phyloP scores from a whole-genome alignment of 1,140 invertebrate genomes.

The Maniola jurtina region DNA sequence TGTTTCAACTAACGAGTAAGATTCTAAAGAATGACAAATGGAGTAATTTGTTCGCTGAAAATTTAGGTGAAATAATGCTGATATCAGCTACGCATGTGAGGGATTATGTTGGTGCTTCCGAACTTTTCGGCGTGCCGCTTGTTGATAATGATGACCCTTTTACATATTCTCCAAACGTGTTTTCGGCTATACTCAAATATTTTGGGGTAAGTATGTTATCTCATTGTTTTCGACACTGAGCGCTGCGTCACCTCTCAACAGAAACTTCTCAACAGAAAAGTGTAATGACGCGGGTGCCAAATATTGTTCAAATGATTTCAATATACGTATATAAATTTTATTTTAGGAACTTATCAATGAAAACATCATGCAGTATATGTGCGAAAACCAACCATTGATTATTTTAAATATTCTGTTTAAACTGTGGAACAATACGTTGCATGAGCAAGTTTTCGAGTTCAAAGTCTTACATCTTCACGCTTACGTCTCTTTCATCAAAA shows the following conservation, averaged over 20 bases:
- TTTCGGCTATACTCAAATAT: conserved; percentile 55
- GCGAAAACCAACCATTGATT: conserved; percentile 59
- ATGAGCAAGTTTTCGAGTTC: conserved; percentile 52
- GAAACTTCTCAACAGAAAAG: no score
- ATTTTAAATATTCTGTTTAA: conserved; percentile 60
- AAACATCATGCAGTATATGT: conserved; percentile 62
- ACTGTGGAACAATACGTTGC: conserved; percentile 56
- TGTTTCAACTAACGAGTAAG: conserved; percentile 50
- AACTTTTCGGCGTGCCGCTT: conserved; percentile 43
- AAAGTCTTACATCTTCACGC: conserved; percentile 53
- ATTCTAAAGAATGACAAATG: conserved; percentile 56
- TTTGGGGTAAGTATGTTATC: conserved; percentile 55
- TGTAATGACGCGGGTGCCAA: no score
- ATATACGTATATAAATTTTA: no score
- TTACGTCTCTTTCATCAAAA: conserved; percentile 56
- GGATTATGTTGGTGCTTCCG: conserved; percentile 40
- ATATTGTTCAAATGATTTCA: no score
- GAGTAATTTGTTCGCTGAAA: conserved; percentile 58
- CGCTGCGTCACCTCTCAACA: no score
- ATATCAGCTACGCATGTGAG: conserved; percentile 45
- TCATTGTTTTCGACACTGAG: no score
- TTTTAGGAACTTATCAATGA: conserved; percentile 61
- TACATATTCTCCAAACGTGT: conserved; percentile 53
- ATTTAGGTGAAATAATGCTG: conserved; percentile 57
- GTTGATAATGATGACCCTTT: conserved; percentile 35